Evolutionary conservation across 2,113 vertebrate species (phyloP), one percentile per base, ranked within the genome.

Genomic region (Trogon melanurus): DNA sequence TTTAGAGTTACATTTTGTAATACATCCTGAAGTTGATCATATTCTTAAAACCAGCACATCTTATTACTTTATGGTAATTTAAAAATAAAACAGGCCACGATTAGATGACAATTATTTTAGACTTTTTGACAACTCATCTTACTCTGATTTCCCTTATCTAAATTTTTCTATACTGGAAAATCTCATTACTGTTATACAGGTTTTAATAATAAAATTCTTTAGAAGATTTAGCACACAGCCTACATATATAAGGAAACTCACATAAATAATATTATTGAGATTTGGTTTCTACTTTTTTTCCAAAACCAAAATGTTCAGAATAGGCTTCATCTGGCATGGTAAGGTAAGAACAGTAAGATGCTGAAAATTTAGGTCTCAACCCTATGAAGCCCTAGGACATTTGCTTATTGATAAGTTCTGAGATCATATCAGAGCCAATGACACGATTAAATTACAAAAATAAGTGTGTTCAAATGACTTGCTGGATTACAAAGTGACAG

Each of bases 251-350:
- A 78, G 25, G 11, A 74, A 81, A 34, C 0, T 62, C 44, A 34
- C 1, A 1, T 15, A 83, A 56, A 3, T 36, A 36, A 30, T 23
- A 38, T 25, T 16, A 2, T 4, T 76, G 20, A 76, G 21, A 53
- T 69, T 69, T 86, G 2, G 9, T 50, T 70, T 73, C 30, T 10
- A 61, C 25, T 78, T 85, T 48, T 26, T 74, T 78, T 85, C 50
- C 17, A 67, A 82, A 38, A 23, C 69, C 7, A 60, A 73, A 13
- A 0, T 25, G 2, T 29, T 75, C 5, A 19, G 22, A 74, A 78
- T 2, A 6, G 3, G 5, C 10, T 73, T 79, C 9, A 51, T 19
- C 9, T 41, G 23, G 7, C 4, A 10, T 0, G 0, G 7, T 56
- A 19, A 78, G 23, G 58, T 16, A n/a, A 62, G 85, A 91, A 2